Base-by-base conservation (phyloP, 2,797 vertebrate genomes). In the Potorous gilbertii region DNA sequence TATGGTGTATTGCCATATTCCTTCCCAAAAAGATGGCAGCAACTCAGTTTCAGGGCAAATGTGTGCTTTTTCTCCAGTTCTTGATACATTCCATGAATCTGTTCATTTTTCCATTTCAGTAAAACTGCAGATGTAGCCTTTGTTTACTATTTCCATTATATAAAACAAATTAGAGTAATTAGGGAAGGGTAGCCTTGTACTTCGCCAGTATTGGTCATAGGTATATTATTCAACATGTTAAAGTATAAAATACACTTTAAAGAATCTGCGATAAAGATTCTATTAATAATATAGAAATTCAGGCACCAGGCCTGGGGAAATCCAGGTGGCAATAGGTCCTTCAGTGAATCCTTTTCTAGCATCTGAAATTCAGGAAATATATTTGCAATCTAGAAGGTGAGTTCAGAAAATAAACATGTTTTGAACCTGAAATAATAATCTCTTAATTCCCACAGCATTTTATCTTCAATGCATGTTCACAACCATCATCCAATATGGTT, bases 71-170 rank as follows among this genome's bases (percentile, higher is more conserved):
- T 74, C n/a, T 40, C 16, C 16, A 74, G 34, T 74, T 74, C 62
- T 74, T 74, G 40, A 40, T 66, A 66, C 13, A 14, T n/a, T 66
- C 31, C 4, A 16, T 34, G 13, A 66, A 66, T 66, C 59, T 62
- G 13, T 66, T 34, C 62, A n/a, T 66, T 34, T 66, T 66, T 34
- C 52, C 9, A 92, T 94, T 90, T 29, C 14, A 91, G 92, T 3
- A n/a, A 90, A 95, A 92, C 74, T 56, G 46, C 46, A 28, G 28
- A 28, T 46, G 11, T 6, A 89, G 55, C 2, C 62, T 91, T 55
- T 50, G 46, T 56, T 57, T 12, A 50, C 46, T 91, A 5, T 74
- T 96, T 95, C 81, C 52, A 95, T 92, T 56, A 55, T 59, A 10
- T 46, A 55, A 59, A 59, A 28, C 52, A 92, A 90, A 95, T 92